Evolutionary conservation across 2,888 invertebrate genomes (phyloP).

Genomic region (Drosophila melanosoma): DNA sequence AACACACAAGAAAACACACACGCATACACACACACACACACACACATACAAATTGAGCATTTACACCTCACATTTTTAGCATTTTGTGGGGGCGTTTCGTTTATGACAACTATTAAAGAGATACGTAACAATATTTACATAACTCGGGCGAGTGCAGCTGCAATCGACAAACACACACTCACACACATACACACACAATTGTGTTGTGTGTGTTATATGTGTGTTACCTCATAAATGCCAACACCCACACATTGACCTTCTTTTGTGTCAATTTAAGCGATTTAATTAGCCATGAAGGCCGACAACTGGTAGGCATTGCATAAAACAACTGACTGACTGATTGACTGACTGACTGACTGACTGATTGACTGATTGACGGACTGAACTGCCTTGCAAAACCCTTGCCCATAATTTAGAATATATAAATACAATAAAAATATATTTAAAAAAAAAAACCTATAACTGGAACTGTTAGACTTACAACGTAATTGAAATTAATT

Average conservation of each 20-base stretch:
- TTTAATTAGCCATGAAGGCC: conserved; percentile 81
- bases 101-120: conserved; percentile 65
- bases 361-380: conserved; percentile 18
- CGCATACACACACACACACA: conserved; percentile 13
- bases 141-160: conserved; percentile 71
- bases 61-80: conserved; percentile 57
- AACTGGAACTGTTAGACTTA: conserved; percentile 5
- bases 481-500: conserved; percentile 21
- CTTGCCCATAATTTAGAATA: background rate
- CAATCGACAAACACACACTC: conserved; percentile 26
- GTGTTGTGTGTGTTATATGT: conserved; percentile 26
- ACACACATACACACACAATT: conserved; percentile 1
- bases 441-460: background rate
- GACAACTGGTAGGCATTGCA: conserved; percentile 55
- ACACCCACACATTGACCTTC: conserved; percentile 77
- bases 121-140: conserved; percentile 61
- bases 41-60: conserved; percentile 7
- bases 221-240: conserved; percentile 70
- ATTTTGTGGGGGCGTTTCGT: conserved; percentile 63
- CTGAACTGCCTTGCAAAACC: conserved; percentile 28
- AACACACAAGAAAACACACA: background rate
- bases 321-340: conserved; percentile 35
- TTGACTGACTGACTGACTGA: conserved; percentile 25
- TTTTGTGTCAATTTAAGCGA: conserved; percentile 66
- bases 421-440: background rate